A percentile compares a stretch with the other conserved stretches of the same genome.
Conservation (phyloP, 2,888 invertebrate genomes). For the Drosophila gaucha region DNA sequence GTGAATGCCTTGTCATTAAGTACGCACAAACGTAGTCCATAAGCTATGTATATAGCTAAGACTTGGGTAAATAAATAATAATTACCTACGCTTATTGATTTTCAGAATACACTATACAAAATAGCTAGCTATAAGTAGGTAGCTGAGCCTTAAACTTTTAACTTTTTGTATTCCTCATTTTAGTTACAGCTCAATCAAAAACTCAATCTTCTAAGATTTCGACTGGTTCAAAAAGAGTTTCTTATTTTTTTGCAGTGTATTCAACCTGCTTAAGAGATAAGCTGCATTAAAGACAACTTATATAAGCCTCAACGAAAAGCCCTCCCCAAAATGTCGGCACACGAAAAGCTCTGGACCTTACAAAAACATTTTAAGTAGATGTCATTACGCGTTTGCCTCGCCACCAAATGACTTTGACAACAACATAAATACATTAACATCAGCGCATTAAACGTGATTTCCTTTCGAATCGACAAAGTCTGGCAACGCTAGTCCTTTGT, state of each 20-base stretch:
- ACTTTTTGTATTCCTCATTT: not conserved
- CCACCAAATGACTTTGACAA: conserved; percentile 48
- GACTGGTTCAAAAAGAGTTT: no score
- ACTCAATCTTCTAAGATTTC: no score
- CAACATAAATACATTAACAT: conserved; percentile 68
- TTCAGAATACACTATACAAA: conserved; percentile 30
- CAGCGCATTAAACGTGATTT: conserved; percentile 46
- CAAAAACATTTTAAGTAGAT: conserved; percentile 49
- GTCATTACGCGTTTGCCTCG: conserved; percentile 30
- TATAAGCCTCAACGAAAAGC: conserved; percentile 14
- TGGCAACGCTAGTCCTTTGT: conserved; percentile 19
- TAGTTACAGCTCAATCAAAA: no score
- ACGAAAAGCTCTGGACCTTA: conserved; percentile 33
- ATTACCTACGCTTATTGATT: conserved; percentile 40
- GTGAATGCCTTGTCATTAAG: conserved; percentile 35
- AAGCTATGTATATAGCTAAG: conserved; percentile 27
- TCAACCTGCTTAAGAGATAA: conserved; percentile 37
- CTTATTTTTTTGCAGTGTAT: conserved; percentile 4
- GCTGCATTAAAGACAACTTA: conserved; percentile 25
- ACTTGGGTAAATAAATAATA: conserved; percentile 10
- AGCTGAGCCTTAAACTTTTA: no score
- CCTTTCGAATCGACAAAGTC: conserved; percentile 10
- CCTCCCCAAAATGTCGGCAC: conserved; percentile 9
- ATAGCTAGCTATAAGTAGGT: not conserved
- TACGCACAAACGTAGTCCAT: conserved; percentile 19